Conservation (phyloP, 2,113 vertebrate genomes). For the Panthera uncia region DNA sequence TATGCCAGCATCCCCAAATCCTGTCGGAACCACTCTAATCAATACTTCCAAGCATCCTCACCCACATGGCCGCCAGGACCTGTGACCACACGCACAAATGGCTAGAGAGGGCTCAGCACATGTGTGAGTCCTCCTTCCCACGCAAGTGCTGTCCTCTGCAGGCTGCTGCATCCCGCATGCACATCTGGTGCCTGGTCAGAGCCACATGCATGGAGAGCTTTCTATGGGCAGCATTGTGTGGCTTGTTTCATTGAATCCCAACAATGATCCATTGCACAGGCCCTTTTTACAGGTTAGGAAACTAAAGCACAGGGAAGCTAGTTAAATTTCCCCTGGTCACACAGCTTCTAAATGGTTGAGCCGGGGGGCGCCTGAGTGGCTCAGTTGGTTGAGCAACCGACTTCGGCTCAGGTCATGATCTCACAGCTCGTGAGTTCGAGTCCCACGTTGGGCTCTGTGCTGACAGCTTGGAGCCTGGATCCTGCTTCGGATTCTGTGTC, state of each 20-base stretch:
- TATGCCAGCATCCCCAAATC: neutral
- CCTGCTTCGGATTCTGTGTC: too few relatives aligned
- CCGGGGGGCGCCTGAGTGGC: neutral
- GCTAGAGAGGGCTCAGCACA: neutral
- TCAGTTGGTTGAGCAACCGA: too few relatives aligned
- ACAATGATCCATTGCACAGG: neutral
- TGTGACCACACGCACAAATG: rapidly evolving
- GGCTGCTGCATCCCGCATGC: rapidly evolving
- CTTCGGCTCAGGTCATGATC: too few relatives aligned
- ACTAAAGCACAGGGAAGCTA: neutral
- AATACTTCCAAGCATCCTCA: neutral
- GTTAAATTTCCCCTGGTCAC: neutral
- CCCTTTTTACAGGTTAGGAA: neutral
- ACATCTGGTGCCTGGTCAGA: rapidly evolving
- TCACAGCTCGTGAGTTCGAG: too few relatives aligned
- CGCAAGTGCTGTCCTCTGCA: rapidly evolving
- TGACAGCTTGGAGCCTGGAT: too few relatives aligned
- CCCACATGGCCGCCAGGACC: rapidly evolving
- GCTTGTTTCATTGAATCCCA: neutral
- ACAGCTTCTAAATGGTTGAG: neutral
- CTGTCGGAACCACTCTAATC: rapidly evolving
- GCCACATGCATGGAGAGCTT: too few relatives aligned
- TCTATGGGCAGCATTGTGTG: neutral
- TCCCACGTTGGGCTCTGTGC: too few relatives aligned
- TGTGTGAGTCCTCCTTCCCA: neutral